Conservation (phyloP, 2,888 invertebrate genomes). For the Oscheius myriophilus region DNA sequence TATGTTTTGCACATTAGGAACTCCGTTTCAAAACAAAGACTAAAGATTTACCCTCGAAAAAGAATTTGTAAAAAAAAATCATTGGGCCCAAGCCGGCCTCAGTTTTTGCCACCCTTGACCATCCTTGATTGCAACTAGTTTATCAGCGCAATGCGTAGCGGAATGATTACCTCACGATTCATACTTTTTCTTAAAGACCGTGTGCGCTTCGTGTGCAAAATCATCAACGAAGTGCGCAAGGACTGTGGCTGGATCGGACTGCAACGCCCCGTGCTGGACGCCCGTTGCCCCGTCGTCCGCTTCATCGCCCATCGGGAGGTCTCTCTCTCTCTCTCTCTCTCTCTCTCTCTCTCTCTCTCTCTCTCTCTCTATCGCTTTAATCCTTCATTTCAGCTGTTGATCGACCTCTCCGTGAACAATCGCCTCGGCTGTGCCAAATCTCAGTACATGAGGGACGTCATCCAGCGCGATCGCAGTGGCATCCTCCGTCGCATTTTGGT, state of each 20-base stretch:
- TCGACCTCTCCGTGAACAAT: slow-evolving; percentile 41
- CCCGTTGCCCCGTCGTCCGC: slow-evolving; percentile 39
- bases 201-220: slow-evolving; percentile 34
- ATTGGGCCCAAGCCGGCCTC: no score
- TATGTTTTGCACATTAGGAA: no score
- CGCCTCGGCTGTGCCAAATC: slow-evolving; percentile 36
- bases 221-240: slow-evolving; percentile 39
- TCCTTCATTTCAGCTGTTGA: slow-evolving; percentile 20
- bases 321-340: background rate
- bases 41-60: no score
- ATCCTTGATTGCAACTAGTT: no score
- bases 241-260: slow-evolving; percentile 34
- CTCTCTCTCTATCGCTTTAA: background rate
- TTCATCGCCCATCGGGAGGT: slow-evolving; percentile 31
- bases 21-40: no score
- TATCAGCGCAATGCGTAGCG: no score
- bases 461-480: slow-evolving; percentile 22
- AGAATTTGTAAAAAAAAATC: no score
- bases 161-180: background rate
- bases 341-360: background rate
- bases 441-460: slow-evolving; percentile 26
- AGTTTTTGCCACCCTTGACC: no score
- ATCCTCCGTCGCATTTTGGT: slow-evolving; percentile 27
- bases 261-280: slow-evolving; percentile 37
- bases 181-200: slow-evolving; percentile 27